Evolutionary conservation across 2,888 invertebrate genomes (phyloP).

Genomic region (Trilocha varians): DNA sequence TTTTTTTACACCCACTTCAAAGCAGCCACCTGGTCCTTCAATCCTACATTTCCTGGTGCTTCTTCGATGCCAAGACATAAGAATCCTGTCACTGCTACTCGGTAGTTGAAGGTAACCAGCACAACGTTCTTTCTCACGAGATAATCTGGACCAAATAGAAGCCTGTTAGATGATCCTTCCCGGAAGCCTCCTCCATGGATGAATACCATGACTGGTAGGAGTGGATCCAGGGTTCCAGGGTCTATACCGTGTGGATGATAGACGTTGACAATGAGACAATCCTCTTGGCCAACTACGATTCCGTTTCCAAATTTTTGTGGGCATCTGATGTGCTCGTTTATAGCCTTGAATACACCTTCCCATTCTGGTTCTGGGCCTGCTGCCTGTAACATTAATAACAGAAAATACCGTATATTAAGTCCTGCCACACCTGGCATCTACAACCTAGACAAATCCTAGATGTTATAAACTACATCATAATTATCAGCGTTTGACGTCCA

Average conservation of each 20-base stretch:
- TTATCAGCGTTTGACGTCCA: too few relatives aligned
- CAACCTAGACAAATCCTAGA: too few relatives aligned
- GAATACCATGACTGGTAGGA: conserved; percentile 23
- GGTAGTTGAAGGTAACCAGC: conserved; percentile 27
- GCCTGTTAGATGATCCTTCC: conserved; percentile 16
- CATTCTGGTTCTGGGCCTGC: conserved; percentile 11
- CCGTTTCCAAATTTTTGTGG: conserved; percentile 9
- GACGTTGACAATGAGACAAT: conserved; percentile 24
- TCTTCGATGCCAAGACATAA: conserved; percentile 27
- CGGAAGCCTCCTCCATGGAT: conserved; percentile 26
- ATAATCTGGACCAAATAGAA: conserved; percentile 15
- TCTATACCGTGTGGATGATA: conserved; percentile 12
- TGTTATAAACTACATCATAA: too few relatives aligned
- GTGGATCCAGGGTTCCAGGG: neutral
- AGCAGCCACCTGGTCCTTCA: conserved; percentile 32
- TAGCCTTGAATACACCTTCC: conserved; percentile 16
- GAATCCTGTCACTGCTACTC: conserved; percentile 25
- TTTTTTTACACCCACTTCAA: conserved; percentile 27
- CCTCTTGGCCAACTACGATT: conserved; percentile 14
- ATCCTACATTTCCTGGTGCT: conserved; percentile 30
- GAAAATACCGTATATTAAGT: too few relatives aligned
- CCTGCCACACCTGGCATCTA: too few relatives aligned
- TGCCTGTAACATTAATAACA: conserved; percentile 4
- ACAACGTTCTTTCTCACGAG: conserved; percentile 16
- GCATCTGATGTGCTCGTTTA: conserved; percentile 15